These are phyloP conservation scores for Furcifer pardalis DNA, from an alignment of 2,797 vertebrate species.

Conservation along the genomic window DNA sequence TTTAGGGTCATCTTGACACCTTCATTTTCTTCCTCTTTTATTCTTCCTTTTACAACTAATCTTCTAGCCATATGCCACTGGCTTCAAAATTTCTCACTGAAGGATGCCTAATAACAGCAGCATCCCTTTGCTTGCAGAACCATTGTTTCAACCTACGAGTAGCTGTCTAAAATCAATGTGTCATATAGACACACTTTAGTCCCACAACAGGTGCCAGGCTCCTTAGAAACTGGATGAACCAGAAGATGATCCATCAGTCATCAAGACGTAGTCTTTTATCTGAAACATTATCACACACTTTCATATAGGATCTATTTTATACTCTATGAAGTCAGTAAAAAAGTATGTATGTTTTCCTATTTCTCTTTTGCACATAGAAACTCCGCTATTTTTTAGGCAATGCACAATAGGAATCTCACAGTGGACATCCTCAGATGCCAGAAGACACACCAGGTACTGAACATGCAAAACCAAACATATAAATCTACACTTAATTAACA, in stretches of 20 bases:
- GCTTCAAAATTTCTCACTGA: background rate
- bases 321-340: background rate
- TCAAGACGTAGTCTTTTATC: slow-evolving; percentile 10
- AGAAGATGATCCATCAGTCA: background rate
- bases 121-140: background rate
- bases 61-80: background rate
- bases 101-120: background rate
- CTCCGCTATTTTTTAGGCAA: background rate
- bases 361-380: background rate
- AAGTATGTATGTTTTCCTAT: background rate
- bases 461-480: slow-evolving; percentile 68
- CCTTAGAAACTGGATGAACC: background rate
- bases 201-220: background rate
- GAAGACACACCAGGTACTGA: slow-evolving; percentile 46
- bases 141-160: slow-evolving; percentile 4
- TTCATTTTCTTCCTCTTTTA: slow-evolving; percentile 1
- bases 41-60: background rate
- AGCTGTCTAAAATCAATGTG: background rate
- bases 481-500: slow-evolving; percentile 76
- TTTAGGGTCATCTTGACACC: background rate
- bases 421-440: slow-evolving; percentile 8
- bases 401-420: background rate
- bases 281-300: background rate
- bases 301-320: background rate
- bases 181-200: slow-evolving; percentile 5